Percentiles rank a stretch among this genome's conserved stretches.
Evolutionary conservation across 1,140 invertebrate species (phyloP).

Genomic region (Pseudomyrmex flavicornis): DNA sequence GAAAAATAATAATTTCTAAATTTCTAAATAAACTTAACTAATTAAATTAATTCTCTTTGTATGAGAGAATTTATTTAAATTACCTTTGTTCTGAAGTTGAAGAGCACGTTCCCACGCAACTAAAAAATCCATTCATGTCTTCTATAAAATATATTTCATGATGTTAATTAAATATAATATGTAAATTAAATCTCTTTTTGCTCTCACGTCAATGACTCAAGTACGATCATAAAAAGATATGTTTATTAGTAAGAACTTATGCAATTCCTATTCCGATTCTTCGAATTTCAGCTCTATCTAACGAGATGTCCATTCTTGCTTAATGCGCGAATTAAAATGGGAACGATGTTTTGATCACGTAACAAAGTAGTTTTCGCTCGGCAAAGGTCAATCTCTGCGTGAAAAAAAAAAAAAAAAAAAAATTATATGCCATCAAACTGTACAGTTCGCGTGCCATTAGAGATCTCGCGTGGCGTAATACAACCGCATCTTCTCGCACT

Average conservation of each 20-base stretch:
- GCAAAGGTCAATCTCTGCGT: slow-evolving; percentile 66
- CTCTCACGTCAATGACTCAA: not conserved
- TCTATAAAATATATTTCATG: not conserved
- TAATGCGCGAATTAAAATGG: slow-evolving; percentile 46
- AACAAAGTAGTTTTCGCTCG: slow-evolving; percentile 62
- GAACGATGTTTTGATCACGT: slow-evolving; percentile 26
- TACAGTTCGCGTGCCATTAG: slow-evolving; percentile 52
- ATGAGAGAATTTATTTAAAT: too few relatives aligned
- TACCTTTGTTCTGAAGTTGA: too few relatives aligned
- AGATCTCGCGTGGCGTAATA: slow-evolving; percentile 49
- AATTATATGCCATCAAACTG: slow-evolving; percentile 58
- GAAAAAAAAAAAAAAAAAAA: slow-evolving; percentile 52
- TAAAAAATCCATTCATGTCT: not conserved
- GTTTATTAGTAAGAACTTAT: slow-evolving; percentile 19
- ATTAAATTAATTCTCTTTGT: too few relatives aligned
- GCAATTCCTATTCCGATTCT: not conserved
- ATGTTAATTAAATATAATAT: not conserved
- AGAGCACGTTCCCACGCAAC: too few relatives aligned
- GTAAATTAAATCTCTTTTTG: not conserved
- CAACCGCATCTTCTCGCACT: slow-evolving; percentile 9
- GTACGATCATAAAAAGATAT: slow-evolving; percentile 9
- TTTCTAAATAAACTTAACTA: too few relatives aligned
- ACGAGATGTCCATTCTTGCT: slow-evolving; percentile 26
- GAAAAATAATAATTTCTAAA: too few relatives aligned
- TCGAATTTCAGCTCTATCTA: not conserved